Evolutionary conservation across 2,113 vertebrate species (phyloP), one percentile per base, ranked within the genome.

Genomic region (Elgaria multicarinata): DNA sequence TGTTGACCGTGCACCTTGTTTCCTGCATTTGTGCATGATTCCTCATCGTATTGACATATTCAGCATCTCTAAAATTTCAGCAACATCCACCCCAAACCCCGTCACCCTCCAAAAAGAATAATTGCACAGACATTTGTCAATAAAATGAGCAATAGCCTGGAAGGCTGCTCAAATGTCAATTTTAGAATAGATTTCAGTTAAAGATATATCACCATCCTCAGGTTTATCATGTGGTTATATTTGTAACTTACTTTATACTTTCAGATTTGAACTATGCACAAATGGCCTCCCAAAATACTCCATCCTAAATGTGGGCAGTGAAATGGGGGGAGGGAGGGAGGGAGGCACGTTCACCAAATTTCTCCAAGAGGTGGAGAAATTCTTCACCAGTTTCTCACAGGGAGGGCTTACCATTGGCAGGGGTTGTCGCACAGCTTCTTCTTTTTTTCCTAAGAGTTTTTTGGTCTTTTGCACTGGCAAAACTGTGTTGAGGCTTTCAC

Each of bases 11-110:
- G 16, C 78, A 7, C 39, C 71, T 3, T 91, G 80, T 9, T 1
- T 90, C 20, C 39, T 74, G 7, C 81, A 46, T 87, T 86, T 36
- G 80, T 89, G 8, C 46, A 83, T 88, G 20, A 10, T 86, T 88
- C 89, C 31, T 91, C 3, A 44, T 84, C 6, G 1, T 64, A 14
- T 36, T 53, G 87, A 22, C 0, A 89, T 46, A 83, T 10, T 87
- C 3, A 76, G 1, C 33, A 50, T 44, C 46, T 58, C 64, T 72
- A 72, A 76, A 74, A 9, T 75, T 20, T 36, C 22, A 46, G n/a
- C 1, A 72, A 44, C 6, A 1, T 1, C 0, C 66, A 83, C 88
- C 13, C 20, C 16, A 22, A 64, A 10, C 28, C 16, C 39, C 16
- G 2, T 39, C 8, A 83, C 28, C 58, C 72, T 18, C 33, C 31